These are phyloP conservation scores for Pelodiscus sinensis DNA, from an alignment of 2,113 vertebrate genomes.

Conservation along the genomic window DNA sequence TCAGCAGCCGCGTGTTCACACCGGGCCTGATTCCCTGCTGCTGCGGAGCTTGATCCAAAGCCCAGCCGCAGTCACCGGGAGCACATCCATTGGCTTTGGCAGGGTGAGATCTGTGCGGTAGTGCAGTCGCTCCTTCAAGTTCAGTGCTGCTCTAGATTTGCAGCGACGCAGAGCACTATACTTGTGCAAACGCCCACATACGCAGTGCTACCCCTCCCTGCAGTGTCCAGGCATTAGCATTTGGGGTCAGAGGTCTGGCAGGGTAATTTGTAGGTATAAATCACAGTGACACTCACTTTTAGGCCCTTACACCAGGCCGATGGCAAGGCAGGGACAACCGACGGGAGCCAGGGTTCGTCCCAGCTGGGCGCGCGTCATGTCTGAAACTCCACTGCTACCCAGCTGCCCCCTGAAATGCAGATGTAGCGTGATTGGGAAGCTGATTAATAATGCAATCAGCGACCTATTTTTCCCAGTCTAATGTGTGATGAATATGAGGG, in stretches of 20 bases:
- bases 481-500: conserved; percentile 62
- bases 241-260: background rate
- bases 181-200: background rate
- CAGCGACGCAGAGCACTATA: background rate
- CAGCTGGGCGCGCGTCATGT: background rate
- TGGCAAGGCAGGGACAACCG: background rate
- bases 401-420: conserved; percentile 54
- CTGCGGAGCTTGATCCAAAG: accelerated
- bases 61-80: background rate
- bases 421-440: conserved; percentile 31
- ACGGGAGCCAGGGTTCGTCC: background rate
- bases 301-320: background rate
- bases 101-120: background rate
- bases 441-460: conserved; percentile 76
- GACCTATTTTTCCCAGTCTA: conserved; percentile 71
- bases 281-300: background rate
- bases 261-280: background rate
- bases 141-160: background rate
- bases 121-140: background rate
- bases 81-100: background rate
- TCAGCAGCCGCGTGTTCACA: background rate
- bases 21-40: accelerated
- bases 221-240: background rate
- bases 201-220: background rate
- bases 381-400: background rate